Conservation (phyloP, 1,140 invertebrate species). For the Papilio helenus region DNA sequence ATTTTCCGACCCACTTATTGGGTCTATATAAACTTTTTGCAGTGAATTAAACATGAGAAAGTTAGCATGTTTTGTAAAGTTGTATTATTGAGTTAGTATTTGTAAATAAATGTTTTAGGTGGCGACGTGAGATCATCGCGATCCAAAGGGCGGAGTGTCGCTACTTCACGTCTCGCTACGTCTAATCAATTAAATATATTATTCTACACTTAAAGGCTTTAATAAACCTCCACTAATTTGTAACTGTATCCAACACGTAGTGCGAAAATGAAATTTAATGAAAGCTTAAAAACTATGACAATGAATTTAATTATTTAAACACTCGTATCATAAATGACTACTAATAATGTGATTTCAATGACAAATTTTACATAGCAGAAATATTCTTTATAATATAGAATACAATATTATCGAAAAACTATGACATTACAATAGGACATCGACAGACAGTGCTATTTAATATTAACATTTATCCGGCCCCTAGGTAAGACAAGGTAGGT, state of each 20-base stretch:
- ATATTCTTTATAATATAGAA: constrained; percentile 82
- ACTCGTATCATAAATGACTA: constrained; percentile 76
- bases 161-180: constrained; percentile 65
- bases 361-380: constrained; percentile 81
- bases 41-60: too few relatives aligned
- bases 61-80: background rate
- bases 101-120: background rate
- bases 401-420: constrained; percentile 82
- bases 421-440: constrained; percentile 79
- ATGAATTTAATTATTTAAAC: constrained; percentile 79
- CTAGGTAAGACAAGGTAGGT: constrained; percentile 66
- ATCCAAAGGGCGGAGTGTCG: background rate
- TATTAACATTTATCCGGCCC: constrained; percentile 71
- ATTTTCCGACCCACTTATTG: background rate
- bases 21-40: background rate
- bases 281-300: constrained; percentile 81
- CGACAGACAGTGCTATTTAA: constrained; percentile 77
- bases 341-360: constrained; percentile 79
- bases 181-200: constrained; percentile 74
- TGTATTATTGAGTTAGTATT: too few relatives aligned
- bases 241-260: constrained; percentile 75
- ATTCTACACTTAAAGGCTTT: constrained; percentile 70
- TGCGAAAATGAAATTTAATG: constrained; percentile 77
- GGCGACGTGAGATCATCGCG: constrained; percentile 9
- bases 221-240: constrained; percentile 72